These are phyloP conservation scores for Dromius quadrimaculatus DNA, from an alignment of 2,888 invertebrate genomes.

Conservation along the genomic window DNA sequence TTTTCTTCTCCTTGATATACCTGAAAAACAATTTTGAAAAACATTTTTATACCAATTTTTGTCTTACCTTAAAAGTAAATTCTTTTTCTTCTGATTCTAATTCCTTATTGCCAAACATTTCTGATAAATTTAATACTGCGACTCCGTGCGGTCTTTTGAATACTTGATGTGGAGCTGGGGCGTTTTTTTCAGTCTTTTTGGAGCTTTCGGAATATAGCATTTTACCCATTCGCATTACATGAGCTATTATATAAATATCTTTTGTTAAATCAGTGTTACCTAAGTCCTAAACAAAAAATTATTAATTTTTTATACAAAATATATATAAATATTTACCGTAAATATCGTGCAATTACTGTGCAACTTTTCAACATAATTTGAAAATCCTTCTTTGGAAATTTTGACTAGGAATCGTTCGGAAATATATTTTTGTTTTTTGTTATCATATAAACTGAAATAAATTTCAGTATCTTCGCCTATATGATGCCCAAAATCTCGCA, in stretches of 20 bases:
- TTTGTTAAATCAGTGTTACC: constrained; percentile 87
- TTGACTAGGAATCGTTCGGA: constrained; percentile 91
- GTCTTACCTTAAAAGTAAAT: constrained; percentile 80
- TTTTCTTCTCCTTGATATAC: constrained; percentile 90
- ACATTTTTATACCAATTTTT: no score
- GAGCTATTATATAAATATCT: constrained; percentile 89
- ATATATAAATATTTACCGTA: constrained; percentile 67
- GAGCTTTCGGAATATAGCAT: constrained; percentile 77
- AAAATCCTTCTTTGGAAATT: constrained; percentile 91
- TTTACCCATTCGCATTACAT: constrained; percentile 89
- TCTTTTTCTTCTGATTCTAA: constrained; percentile 80
- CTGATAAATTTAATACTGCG: constrained; percentile 82
- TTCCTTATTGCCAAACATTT: constrained; percentile 73
- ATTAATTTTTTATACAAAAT: constrained; percentile 12
- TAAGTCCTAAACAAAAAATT: constrained; percentile 72
- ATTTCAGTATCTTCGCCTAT: constrained; percentile 92
- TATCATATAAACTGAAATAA: constrained; percentile 88
- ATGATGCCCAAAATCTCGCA: constrained; percentile 89
- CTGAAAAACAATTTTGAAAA: constrained; percentile 63
- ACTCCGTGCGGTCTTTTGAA: constrained; percentile 89
- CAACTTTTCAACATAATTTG: constrained; percentile 87
- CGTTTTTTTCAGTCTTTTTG: constrained; percentile 66
- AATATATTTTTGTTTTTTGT: constrained; percentile 80
- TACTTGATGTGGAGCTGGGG: constrained; percentile 62
- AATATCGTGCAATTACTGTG: constrained; percentile 92